Percentiles rank a stretch among this genome's conserved stretches.
These are phyloP conservation scores for Diarsia rubi DNA, from an alignment of 2,888 invertebrate species.

Conservation along the genomic window DNA sequence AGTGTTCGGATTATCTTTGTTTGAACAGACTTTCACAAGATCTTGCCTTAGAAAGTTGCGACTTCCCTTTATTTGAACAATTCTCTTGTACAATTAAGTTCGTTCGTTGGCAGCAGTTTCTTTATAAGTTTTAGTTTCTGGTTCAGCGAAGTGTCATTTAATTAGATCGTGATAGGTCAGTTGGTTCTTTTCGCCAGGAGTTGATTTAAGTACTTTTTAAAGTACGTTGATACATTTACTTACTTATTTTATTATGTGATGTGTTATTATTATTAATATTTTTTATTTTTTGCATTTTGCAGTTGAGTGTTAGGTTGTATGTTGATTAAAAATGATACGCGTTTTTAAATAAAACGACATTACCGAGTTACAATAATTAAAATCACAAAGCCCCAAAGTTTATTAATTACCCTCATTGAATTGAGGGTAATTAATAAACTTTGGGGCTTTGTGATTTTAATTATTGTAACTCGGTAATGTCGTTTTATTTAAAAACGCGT, in stretches of 20 bases:
- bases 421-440: no score
- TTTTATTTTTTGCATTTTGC: neutral
- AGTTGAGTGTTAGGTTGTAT: no score
- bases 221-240: neutral
- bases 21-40: neutral
- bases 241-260: neutral
- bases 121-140: neutral
- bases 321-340: no score
- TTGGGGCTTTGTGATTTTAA: no score
- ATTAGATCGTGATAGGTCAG: constrained; percentile 35
- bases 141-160: constrained; percentile 33
- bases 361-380: no score
- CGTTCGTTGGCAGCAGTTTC: neutral
- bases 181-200: neutral
- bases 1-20: neutral
- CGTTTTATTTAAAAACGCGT: no score
- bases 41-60: neutral
- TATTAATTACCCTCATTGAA: no score
- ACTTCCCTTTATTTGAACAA: constrained; percentile 13
- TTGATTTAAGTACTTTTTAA: neutral
- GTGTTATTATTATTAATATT: neutral
- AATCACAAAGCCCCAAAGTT: no score
- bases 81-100: neutral
- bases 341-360: no score
- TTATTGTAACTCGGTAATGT: no score